Evolutionary conservation across 2,113 vertebrate genomes (phyloP), one percentile per base, ranked within the genome.

Genomic region (Quiscalus mexicanus): DNA sequence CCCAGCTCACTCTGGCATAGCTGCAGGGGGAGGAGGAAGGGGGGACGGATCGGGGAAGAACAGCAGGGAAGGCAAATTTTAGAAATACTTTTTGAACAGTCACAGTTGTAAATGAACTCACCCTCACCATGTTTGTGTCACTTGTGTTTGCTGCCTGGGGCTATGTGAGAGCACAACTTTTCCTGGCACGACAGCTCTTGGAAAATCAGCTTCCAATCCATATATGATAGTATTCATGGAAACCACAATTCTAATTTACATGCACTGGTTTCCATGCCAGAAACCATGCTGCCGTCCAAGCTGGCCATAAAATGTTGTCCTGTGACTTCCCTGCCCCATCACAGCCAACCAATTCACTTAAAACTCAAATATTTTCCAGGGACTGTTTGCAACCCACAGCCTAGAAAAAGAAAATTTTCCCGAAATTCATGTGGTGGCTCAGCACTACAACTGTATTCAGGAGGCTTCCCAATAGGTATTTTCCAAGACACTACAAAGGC

Each of bases 181-280:
- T 97, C 95, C 93, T 91, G 90, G 96, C 94, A 93, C 4, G 27
- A 56, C 58, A 30, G 45, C 22, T 63, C 88, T 89, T 92, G 95
- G 95, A 94, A 96, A 97, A 92, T 89, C 70, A 87, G 89, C 95
- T 90, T 93, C 80, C 92, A 96, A 93, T 89, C 94, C 95, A 95
- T 96, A 96, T 96, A 97, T 97, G 95, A 95, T 90, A 95, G 95
- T 84, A 96, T 95, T 95, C 52, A 95, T 93, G 83, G 94, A 94
- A 91, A 94, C 90, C 94, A 89, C 94, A 95, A 71, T 56, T 81
- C 90, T 94, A 84, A 96, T 95, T 97, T 89, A 92, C 83, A 94
- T 93, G 89, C 41, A 19, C 63, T 15, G 52, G 52, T 91, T 91
- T 90, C 77, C 52, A 85, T 96, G 95, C 93, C 91, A 97, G 93